A percentile compares a stretch with the other conserved stretches of the same genome.
Conservation (phyloP, 1,140 invertebrate species). For the Drosophila kohkoa region DNA sequence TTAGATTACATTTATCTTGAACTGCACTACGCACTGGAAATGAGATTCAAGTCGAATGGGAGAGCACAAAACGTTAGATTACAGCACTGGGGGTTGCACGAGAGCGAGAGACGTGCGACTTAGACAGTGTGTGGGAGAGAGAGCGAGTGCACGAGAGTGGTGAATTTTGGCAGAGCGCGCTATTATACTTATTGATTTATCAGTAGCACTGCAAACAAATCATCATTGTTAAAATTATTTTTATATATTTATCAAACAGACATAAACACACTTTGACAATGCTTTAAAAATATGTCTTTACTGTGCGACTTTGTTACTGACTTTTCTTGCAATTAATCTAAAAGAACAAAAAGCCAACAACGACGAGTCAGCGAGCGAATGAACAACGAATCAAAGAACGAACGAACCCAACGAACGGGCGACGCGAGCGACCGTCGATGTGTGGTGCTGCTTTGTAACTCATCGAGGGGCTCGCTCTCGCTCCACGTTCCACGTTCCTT, state of each 20-base stretch:
- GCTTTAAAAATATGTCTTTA: background rate
- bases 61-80: conserved; percentile 6
- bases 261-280: conserved; percentile 3
- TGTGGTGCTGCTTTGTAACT: conserved; percentile 75
- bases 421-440: conserved; percentile 69
- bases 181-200: conserved; percentile 67
- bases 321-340: background rate
- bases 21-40: conserved; percentile 75
- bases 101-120: background rate
- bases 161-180: conserved; percentile 56
- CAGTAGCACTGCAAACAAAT: conserved; percentile 26
- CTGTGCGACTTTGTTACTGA: background rate
- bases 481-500: conserved; percentile 49
- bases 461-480: conserved; percentile 56
- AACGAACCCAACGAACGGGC: conserved; percentile 47
- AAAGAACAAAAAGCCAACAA: conserved; percentile 19
- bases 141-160: conserved; percentile 48
- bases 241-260: conserved; percentile 1
- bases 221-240: conserved; percentile 11
- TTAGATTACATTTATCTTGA: conserved; percentile 52
- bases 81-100: conserved; percentile 20
- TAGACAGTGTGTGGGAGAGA: conserved; percentile 5
- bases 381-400: conserved; percentile 23
- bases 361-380: conserved; percentile 31
- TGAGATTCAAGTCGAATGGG: conserved; percentile 28